Conservation (phyloP, 2,797 vertebrate species). For the Phyllotis vaccarum region DNA sequence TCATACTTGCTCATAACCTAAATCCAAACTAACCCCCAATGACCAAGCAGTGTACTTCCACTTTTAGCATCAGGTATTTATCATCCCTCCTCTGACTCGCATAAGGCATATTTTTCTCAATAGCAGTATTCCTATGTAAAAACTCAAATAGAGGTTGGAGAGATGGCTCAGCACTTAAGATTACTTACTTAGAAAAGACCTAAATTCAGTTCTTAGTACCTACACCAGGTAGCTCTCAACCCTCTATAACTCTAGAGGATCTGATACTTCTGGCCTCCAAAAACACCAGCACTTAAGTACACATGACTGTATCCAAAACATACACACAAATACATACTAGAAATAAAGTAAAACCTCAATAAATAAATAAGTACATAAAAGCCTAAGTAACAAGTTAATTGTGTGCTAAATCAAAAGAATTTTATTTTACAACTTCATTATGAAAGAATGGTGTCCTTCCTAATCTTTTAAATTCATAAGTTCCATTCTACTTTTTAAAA, state of each 20-base stretch:
- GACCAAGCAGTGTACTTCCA: neutral
- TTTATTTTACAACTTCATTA: conserved; percentile 17
- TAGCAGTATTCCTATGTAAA: conserved; percentile 30
- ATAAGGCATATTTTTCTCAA: conserved; percentile 16
- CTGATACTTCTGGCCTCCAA: neutral
- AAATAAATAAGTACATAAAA: neutral
- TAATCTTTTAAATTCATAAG: conserved; percentile 27
- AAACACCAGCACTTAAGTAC: neutral
- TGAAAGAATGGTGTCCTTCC: neutral
- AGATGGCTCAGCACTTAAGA: neutral
- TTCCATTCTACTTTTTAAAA: neutral
- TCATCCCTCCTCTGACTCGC: neutral
- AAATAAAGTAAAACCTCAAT: neutral
- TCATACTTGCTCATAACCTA: conserved; percentile 36
- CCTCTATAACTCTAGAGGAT: neutral
- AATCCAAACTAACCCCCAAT: neutral
- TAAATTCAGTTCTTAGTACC: neutral
- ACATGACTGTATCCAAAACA: no score
- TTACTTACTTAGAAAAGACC: neutral
- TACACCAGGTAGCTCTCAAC: neutral
- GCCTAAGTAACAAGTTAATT: neutral
- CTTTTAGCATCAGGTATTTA: conserved; percentile 18
- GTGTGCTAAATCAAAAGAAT: conserved; percentile 45
- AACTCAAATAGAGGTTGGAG: no score
- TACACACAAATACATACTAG: neutral